Evolutionary conservation across 2,797 vertebrate genomes (phyloP).

Genomic region (Atherinosoma microstoma): DNA sequence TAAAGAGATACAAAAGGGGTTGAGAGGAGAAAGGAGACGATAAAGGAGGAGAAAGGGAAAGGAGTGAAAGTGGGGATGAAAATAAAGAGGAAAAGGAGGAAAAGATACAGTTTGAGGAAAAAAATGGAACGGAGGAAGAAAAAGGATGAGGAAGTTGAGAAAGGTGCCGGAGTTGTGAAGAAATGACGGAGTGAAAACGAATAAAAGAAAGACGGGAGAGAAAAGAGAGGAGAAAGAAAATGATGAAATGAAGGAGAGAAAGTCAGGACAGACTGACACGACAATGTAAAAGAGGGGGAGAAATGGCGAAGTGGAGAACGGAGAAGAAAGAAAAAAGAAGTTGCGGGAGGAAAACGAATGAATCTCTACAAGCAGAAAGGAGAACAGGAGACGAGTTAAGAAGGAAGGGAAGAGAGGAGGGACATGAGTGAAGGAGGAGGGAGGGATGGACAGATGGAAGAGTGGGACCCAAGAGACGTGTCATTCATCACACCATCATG

Average conservation of each 20-base stretch:
- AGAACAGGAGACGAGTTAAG: slow-evolving; percentile 9
- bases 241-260: background rate
- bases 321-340: background rate
- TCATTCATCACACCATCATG: slow-evolving; percentile 82
- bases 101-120: background rate
- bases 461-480: slow-evolving; percentile 81
- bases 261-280: background rate
- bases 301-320: background rate
- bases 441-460: slow-evolving; percentile 82
- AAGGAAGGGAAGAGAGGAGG: slow-evolving; percentile 21
- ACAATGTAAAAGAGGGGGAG: background rate
- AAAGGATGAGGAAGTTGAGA: background rate
- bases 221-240: background rate
- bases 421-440: slow-evolving; percentile 45
- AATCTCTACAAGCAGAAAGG: background rate
- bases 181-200: background rate
- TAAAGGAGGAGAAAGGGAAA: background rate
- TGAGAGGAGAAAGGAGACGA: background rate
- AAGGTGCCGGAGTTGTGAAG: background rate
- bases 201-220: background rate
- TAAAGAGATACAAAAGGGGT: background rate
- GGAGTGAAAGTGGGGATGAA: background rate
- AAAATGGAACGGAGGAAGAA: background rate
- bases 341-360: background rate
- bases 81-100: background rate